Evolutionary conservation across 2,113 vertebrate genomes (phyloP).

Genomic region (Lanius collurio): DNA sequence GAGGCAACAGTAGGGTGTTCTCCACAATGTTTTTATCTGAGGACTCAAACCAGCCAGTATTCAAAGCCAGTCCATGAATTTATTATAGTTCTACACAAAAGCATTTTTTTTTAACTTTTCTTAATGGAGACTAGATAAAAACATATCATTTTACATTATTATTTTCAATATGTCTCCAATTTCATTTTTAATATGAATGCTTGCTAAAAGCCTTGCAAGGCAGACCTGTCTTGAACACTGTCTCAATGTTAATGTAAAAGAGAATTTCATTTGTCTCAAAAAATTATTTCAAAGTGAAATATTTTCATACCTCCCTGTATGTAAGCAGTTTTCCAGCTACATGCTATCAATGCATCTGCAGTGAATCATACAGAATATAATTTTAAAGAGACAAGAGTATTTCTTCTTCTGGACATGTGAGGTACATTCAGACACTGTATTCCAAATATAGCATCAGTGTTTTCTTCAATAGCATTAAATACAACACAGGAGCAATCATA

Average conservation of each 20-base stretch:
- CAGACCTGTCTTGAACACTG: not conserved
- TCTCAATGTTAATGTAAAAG: not conserved
- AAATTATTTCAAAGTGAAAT: slow-evolving; percentile 13
- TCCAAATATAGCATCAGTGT: not conserved
- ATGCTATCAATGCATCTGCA: slow-evolving; percentile 36
- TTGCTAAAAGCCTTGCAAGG: not conserved
- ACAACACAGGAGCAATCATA: slow-evolving; percentile 18
- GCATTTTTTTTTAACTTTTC: not conserved
- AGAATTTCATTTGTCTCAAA: not conserved
- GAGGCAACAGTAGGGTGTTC: not conserved
- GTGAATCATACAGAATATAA: slow-evolving; percentile 45
- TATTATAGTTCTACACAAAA: not conserved
- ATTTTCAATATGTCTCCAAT: not conserved
- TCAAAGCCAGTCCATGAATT: slow-evolving; percentile 18
- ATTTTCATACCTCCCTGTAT: not conserved
- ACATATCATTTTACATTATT: not conserved
- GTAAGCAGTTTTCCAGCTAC: slow-evolving; percentile 58
- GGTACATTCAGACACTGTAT: not conserved
- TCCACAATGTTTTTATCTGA: slow-evolving; percentile 19
- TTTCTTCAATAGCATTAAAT: slow-evolving; percentile 7
- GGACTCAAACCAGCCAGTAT: not conserved
- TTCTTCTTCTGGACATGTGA: not conserved
- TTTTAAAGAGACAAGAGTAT: slow-evolving; percentile 17
- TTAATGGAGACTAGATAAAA: not conserved
- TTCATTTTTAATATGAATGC: not conserved